phyloP scores from a whole-genome alignment of 2,797 vertebrate genomes.

The Intellagama lesueurii region DNA sequence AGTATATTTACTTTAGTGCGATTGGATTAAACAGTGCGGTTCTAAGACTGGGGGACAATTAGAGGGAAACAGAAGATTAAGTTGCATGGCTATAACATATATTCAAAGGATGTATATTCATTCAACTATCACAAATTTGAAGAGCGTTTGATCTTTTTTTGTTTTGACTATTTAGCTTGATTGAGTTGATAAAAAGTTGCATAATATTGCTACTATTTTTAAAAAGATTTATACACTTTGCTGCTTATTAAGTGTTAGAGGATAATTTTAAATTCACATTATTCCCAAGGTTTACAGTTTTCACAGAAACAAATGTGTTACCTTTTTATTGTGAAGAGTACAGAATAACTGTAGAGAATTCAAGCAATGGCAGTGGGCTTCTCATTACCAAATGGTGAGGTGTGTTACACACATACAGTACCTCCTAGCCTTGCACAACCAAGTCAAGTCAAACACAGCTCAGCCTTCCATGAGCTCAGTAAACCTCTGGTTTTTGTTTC shows the following conservation, averaged over 20 bases:
- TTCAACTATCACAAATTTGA: too few species aligned
- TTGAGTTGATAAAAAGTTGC: neutral
- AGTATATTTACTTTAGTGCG: too few species aligned
- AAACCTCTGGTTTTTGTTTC: too few species aligned
- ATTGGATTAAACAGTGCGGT: neutral
- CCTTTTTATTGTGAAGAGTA: neutral
- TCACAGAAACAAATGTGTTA: neutral
- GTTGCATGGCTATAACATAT: too few species aligned
- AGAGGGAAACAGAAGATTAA: neutral
- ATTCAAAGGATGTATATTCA: too few species aligned
- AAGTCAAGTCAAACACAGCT: too few species aligned
- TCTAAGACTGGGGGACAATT: neutral
- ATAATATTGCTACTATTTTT: neutral
- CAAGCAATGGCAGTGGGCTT: neutral
- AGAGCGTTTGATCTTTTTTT: neutral
- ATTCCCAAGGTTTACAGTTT: neutral
- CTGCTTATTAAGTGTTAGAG: neutral
- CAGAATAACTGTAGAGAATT: neutral
- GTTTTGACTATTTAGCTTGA: neutral
- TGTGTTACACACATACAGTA: neutral
- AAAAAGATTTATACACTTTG: neutral
- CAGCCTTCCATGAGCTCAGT: too few species aligned
- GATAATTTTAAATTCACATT: neutral
- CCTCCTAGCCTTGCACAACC: neutral
- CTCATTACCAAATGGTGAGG: too few species aligned